phyloP scores from a whole-genome alignment of 2,113 vertebrate species.

The Ageneiosus marmoratus region DNA sequence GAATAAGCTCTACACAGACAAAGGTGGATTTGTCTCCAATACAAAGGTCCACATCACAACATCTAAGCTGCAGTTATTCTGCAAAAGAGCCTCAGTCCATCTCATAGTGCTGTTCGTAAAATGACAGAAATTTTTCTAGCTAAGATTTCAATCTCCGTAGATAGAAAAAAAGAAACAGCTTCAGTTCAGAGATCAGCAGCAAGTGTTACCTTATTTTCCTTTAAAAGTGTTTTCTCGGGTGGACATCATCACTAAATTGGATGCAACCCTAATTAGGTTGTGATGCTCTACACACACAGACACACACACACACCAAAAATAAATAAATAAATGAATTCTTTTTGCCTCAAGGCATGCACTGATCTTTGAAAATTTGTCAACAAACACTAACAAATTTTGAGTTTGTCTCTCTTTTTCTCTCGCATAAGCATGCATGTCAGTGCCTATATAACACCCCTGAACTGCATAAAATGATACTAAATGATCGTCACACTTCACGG shows the following conservation, averaged over 20 bases:
- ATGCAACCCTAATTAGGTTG: conserved; percentile 11
- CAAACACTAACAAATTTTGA: background rate
- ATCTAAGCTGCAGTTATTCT: conserved; percentile 4
- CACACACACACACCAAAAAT: background rate
- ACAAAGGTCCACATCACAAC: background rate
- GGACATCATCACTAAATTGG: conserved; percentile 9
- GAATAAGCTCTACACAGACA: background rate
- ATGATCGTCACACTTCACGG: conserved; percentile 1
- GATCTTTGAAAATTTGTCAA: conserved; percentile 15
- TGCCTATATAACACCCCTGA: background rate
- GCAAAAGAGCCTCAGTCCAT: background rate
- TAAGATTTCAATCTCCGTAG: too few relatives aligned
- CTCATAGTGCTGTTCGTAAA: background rate
- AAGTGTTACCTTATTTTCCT: background rate
- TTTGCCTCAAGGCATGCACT: conserved; percentile 27
- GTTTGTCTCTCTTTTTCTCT: background rate
- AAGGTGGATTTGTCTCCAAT: background rate
- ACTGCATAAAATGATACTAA: conserved; percentile 13
- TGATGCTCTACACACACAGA: background rate
- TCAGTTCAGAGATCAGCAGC: conserved; percentile 1
- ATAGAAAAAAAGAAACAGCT: background rate
- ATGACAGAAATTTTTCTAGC: background rate
- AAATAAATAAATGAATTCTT: background rate
- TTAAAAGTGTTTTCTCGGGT: background rate
- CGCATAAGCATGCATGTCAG: background rate